Evolutionary conservation across 2,797 vertebrate genomes (phyloP).

Genomic region (Numenius phaeopus): DNA sequence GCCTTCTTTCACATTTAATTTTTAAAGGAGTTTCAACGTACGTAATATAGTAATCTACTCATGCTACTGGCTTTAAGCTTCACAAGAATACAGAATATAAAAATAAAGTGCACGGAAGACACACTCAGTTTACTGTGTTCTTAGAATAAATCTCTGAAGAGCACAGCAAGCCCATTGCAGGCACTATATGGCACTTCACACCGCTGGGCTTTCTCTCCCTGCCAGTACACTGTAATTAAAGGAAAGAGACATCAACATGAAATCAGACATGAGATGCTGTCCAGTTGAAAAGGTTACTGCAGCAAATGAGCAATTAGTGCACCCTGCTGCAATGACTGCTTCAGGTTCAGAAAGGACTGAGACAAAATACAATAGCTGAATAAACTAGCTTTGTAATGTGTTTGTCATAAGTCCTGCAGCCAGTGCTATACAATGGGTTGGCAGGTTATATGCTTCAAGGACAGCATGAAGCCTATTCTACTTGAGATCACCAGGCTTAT

Average conservation of each 20-base stretch:
- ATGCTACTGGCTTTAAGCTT: background rate
- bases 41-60: background rate
- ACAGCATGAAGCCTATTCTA: rapidly evolving
- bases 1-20: background rate
- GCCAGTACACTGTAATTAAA: conserved; percentile 56
- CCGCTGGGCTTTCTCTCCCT: background rate
- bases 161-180: background rate
- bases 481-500: background rate
- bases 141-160: background rate
- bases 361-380: conserved; percentile 50
- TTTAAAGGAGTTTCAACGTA: background rate
- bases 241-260: conserved; percentile 39
- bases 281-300: conserved; percentile 75
- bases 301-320: conserved; percentile 77
- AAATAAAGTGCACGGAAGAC: background rate
- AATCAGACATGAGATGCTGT: conserved; percentile 55
- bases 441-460: background rate
- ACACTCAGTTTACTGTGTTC: background rate
- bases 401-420: conserved; percentile 48
- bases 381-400: conserved; percentile 68
- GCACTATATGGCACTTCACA: background rate
- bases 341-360: conserved; percentile 38
- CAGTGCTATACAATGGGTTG: background rate
- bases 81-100: background rate
- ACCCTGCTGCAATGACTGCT: conserved; percentile 41